Evolutionary conservation across 1,140 invertebrate genomes (phyloP).

Genomic region (Megalonaias nervosa): DNA sequence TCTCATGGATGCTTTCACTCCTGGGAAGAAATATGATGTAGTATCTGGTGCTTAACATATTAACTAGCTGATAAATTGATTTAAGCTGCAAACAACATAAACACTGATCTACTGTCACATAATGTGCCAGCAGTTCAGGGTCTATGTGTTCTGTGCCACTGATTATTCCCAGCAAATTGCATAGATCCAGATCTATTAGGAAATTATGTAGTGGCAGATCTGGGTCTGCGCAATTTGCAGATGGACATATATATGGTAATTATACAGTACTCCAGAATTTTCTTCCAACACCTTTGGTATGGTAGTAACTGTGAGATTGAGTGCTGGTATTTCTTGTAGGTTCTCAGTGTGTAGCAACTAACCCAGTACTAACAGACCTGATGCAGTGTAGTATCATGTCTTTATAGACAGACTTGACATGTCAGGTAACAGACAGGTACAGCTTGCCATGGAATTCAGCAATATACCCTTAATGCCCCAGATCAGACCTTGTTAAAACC

Average conservation of each 20-base stretch:
- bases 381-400: slow-evolving; percentile 34
- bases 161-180: neutral
- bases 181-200: neutral
- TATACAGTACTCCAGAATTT: neutral
- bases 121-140: no score
- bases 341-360: slow-evolving; percentile 3
- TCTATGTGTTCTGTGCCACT: neutral
- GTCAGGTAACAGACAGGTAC: no score
- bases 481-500: no score
- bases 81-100: no score
- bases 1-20: no score
- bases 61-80: no score
- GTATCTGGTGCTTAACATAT: no score
- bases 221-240: neutral
- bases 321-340: slow-evolving; percentile 8
- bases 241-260: neutral
- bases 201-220: neutral
- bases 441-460: no score
- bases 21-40: no score
- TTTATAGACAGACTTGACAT: slow-evolving; percentile 1
- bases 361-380: slow-evolving; percentile 1
- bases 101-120: no score
- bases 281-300: neutral
- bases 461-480: no score
- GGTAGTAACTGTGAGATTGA: neutral